Evolutionary conservation across 2,113 vertebrate genomes (phyloP).

Genomic region (Desmodus rotundus): DNA sequence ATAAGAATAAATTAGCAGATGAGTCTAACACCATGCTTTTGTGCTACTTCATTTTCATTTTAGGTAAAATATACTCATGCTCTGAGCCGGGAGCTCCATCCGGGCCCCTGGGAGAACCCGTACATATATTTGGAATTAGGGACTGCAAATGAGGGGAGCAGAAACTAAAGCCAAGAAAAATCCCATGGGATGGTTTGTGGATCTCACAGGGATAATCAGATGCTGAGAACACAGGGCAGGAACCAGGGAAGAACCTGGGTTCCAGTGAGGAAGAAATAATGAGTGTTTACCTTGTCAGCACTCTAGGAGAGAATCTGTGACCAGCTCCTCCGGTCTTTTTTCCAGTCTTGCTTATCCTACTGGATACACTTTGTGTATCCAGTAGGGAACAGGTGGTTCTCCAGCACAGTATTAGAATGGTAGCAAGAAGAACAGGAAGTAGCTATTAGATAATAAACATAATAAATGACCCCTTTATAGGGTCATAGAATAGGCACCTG

Average conservation of each 20-base stretch:
- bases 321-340: neutral
- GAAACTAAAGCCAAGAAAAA: neutral
- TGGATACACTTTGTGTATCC: too few species aligned
- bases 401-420: neutral
- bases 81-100: neutral
- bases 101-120: neutral
- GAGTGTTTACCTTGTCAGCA: neutral
- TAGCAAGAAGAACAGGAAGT: neutral
- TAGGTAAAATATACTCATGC: slow-evolving; percentile 30
- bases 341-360: neutral
- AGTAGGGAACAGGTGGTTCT: neutral
- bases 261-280: neutral
- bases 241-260: neutral
- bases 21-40: slow-evolving; percentile 3
- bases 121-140: neutral
- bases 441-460: neutral
- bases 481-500: neutral
- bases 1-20: slow-evolving; percentile 36
- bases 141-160: neutral
- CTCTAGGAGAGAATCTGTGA: neutral
- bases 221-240: neutral
- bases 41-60: slow-evolving; percentile 33
- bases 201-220: neutral
- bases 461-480: neutral
- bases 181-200: neutral